phyloP scores from a whole-genome alignment of 2,113 vertebrate genomes.

The Recurvirostra avosetta region DNA sequence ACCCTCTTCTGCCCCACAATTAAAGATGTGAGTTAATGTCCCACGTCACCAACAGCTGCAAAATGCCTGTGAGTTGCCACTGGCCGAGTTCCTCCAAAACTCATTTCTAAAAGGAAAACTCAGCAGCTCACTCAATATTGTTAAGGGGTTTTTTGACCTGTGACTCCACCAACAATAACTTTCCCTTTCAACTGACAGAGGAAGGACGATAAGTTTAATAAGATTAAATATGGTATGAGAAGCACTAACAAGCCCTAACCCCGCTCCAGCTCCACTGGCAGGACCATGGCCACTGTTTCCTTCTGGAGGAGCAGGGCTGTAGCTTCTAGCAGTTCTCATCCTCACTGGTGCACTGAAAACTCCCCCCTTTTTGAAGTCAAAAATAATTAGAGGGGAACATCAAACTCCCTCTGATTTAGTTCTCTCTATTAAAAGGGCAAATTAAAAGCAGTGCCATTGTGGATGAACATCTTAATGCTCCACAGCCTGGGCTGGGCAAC shows the following conservation, averaged over 20 bases:
- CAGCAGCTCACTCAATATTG: background rate
- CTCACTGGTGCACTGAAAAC: background rate
- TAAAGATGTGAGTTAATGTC: background rate
- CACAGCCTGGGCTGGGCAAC: background rate
- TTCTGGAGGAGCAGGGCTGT: background rate
- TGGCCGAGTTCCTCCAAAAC: background rate
- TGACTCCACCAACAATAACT: background rate
- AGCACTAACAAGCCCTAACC: background rate
- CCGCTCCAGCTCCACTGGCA: background rate
- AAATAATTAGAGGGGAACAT: background rate
- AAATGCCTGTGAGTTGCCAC: background rate
- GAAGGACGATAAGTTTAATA: background rate
- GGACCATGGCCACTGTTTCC: accelerated
- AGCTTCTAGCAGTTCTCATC: background rate
- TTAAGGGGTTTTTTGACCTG: background rate
- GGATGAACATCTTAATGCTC: background rate
- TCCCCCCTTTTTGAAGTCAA: background rate
- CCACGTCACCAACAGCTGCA: background rate
- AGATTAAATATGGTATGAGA: background rate
- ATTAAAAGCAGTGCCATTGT: background rate
- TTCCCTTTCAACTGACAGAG: background rate
- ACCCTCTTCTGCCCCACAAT: accelerated
- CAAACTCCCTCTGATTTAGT: background rate
- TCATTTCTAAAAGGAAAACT: background rate
- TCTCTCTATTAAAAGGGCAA: background rate